Evolutionary conservation across 2,113 vertebrate genomes (phyloP), one percentile per base, ranked within the genome.

Genomic region (Antechinus flavipes): DNA sequence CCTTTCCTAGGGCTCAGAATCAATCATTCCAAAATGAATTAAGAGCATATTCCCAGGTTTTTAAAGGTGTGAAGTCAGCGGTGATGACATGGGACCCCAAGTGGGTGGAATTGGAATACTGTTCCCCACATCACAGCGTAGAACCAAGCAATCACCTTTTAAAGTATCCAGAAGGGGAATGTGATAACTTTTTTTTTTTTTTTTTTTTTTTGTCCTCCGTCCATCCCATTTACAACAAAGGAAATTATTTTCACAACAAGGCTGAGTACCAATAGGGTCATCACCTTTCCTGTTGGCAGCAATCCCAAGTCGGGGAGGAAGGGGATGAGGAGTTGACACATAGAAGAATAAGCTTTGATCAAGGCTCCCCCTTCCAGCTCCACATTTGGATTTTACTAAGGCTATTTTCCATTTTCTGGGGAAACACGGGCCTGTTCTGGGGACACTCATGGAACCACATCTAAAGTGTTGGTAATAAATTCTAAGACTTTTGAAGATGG

Each of bases 21-120:
- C 68, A 93, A 46, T 89, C 30, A 93, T 91, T 94, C 94, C 91
- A 90, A 91, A 95, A 91, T 94, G 58, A 95, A 93, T 89, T 93
- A 91, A 58, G 89, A 53, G 2, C 54, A 14, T 54, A n/a, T 56
- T 58, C 46, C 53, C 54, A 95, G 84, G 27, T 16, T 68, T 95
- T 89, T 94, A 27, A 84, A 92, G 46, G 0, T 68, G 19, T 95
- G 89, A 96, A 89, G 95, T n/a, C 27, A 54, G n/a, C 68, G 42
- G 90, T 68, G 90, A 97, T 94, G 89, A 35, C 84, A 68, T 30
- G 0, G 68, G 1, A 3, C 58, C 53, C 52, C 23, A 61, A 42
- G 93, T 91, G 68, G 52, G 25, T 27, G 16, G 0, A 47, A 7
- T 93, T 2, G 50, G 46, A 95, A 96, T 52, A 76, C 89, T 91